Conservation (phyloP, 2,113 vertebrate species). For the Scolopax mira region DNA sequence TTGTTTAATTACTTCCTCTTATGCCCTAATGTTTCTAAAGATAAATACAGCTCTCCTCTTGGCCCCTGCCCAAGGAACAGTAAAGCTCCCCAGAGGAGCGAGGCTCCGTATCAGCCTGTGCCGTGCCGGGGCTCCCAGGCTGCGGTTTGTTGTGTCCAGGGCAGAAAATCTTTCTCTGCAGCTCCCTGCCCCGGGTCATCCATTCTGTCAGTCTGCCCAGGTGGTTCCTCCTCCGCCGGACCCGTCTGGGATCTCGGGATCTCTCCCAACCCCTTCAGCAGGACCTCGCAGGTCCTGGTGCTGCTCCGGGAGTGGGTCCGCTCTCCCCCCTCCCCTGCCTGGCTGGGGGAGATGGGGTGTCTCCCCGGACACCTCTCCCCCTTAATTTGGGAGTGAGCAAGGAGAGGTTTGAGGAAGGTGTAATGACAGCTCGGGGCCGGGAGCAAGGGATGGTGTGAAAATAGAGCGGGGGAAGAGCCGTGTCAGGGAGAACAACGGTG, state of each 20-base stretch:
- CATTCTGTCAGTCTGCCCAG: fast-evolving
- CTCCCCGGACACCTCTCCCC: fast-evolving
- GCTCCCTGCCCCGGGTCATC: neutral
- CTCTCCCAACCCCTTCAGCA: neutral
- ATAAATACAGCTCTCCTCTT: neutral
- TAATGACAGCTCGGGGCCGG: neutral
- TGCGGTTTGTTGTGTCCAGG: neutral
- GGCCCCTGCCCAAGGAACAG: neutral
- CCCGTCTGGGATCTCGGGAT: fast-evolving
- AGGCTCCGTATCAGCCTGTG: neutral
- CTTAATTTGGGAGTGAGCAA: neutral
- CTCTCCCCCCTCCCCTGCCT: neutral
- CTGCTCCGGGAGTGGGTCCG: fast-evolving
- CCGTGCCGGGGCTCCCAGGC: neutral
- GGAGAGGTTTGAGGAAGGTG: neutral
- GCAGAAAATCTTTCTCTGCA: neutral
- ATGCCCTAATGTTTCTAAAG: conserved; percentile 16
- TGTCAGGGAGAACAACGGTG: fast-evolving
- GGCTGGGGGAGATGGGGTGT: neutral
- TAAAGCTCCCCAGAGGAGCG: neutral
- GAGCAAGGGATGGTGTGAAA: neutral
- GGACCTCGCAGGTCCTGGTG: no score
- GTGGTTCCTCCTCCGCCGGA: fast-evolving
- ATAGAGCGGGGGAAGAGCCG: neutral
- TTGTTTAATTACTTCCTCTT: conserved; percentile 49